Percentiles rank a stretch among this genome's conserved stretches.
Evolutionary conservation across 2,113 vertebrate genomes (phyloP).

Genomic region (Tetrax tetrax): DNA sequence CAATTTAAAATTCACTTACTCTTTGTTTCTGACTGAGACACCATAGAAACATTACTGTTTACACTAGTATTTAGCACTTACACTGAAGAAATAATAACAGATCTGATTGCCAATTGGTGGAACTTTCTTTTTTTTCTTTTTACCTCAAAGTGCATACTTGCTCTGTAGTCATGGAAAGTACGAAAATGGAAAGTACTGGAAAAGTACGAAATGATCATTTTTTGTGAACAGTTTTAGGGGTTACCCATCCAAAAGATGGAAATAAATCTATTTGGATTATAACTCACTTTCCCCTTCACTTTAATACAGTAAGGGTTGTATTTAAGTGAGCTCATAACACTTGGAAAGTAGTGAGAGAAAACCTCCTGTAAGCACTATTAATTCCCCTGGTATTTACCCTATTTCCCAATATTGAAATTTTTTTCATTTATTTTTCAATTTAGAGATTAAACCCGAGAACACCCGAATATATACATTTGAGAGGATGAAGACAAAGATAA

Average conservation of each 20-base stretch:
- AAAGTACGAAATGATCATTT: not conserved
- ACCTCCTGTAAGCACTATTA: not conserved
- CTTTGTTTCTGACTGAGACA: not conserved
- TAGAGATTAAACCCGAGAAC: not conserved
- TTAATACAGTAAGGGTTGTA: not conserved
- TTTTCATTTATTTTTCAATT: not conserved
- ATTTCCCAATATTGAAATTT: not conserved
- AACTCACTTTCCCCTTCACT: not conserved
- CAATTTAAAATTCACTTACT: not conserved
- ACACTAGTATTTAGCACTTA: not conserved
- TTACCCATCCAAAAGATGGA: not conserved
- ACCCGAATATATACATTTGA: accelerated
- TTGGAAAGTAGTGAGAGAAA: not conserved
- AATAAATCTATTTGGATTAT: not conserved
- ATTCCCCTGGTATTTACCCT: not conserved
- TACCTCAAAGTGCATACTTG: not conserved
- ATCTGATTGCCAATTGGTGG: not conserved
- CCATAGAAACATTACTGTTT: not conserved
- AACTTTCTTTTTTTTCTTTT: not conserved
- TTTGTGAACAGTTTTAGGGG: not conserved
- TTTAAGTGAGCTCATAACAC: not conserved
- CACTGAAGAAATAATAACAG: not conserved
- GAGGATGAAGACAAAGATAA: not conserved
- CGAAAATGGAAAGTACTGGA: too few relatives aligned
- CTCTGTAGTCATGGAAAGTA: not conserved